These are phyloP conservation scores for Acronicta leporina DNA, from an alignment of 2,888 invertebrate genomes.

Conservation along the genomic window DNA sequence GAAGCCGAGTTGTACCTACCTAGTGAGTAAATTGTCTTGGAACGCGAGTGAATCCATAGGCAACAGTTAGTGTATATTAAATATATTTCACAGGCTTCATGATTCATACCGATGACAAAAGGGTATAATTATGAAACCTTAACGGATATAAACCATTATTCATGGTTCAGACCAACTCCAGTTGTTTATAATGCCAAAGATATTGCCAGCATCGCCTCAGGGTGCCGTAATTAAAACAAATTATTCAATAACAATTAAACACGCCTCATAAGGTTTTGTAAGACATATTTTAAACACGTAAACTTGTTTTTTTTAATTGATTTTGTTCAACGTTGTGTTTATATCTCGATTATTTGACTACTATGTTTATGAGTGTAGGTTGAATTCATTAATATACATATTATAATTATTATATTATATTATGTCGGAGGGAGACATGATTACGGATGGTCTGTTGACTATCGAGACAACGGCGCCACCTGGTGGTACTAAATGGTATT, in stretches of 20 bases:
- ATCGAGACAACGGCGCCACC: too few relatives aligned
- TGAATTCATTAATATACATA: not conserved
- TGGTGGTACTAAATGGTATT: too few relatives aligned
- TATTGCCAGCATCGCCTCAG: conserved; percentile 26
- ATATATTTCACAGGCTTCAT: not conserved
- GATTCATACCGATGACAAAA: conserved; percentile 34
- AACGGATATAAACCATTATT: conserved; percentile 14
- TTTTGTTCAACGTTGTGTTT: conserved; percentile 46
- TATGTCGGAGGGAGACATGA: too few relatives aligned
- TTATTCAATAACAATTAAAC: conserved; percentile 25
- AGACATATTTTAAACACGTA: conserved; percentile 39
- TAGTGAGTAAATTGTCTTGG: too few relatives aligned
- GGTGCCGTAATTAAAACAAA: conserved; percentile 14
- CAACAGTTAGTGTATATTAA: too few relatives aligned
- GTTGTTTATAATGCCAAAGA: conserved; percentile 22
- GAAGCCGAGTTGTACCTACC: too few relatives aligned
- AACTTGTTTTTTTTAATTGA: conserved; percentile 52
- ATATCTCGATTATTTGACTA: conserved; percentile 11
- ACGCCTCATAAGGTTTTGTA: conserved; percentile 30
- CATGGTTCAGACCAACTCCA: not conserved
- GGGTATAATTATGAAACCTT: conserved; percentile 23
- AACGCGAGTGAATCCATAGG: too few relatives aligned
- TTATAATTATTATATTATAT: too few relatives aligned
- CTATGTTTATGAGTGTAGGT: not conserved
- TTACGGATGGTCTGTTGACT: too few relatives aligned